Percentiles rank a stretch among this genome's conserved stretches.
Conservation (phyloP, 2,113 vertebrate species). For the Pontoporia blainvillei region DNA sequence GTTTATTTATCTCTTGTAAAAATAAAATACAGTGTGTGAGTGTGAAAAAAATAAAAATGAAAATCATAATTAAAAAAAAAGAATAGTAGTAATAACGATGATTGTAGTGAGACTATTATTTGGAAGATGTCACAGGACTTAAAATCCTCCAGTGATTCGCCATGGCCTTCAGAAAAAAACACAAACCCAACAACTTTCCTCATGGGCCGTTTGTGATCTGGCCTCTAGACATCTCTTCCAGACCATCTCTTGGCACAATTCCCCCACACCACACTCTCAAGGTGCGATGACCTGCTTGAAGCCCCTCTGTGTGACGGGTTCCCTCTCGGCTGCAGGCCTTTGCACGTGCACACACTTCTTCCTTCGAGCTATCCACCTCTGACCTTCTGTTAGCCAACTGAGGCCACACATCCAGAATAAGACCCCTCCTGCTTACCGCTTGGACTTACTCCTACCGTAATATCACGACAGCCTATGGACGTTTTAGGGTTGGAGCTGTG, state of each 20-base stretch:
- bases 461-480: not conserved
- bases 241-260: not conserved
- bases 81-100: not conserved
- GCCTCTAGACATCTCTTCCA: not conserved
- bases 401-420: not conserved
- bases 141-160: not conserved
- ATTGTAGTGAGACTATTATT: not conserved
- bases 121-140: not conserved
- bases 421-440: not conserved
- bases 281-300: not conserved
- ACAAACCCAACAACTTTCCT: not conserved
- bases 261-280: not conserved
- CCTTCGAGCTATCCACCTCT: not conserved
- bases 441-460: not conserved
- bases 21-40: no score
- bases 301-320: not conserved
- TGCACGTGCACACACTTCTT: not conserved
- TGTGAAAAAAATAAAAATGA: no score
- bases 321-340: not conserved
- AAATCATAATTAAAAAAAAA: no score
- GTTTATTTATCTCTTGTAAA: no score
- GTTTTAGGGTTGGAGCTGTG: not conserved
- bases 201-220: not conserved
- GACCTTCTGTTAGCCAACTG: not conserved
- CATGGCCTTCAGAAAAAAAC: not conserved